Conservation (phyloP, 1,140 invertebrate species). For the Oscheius sp. region DNA sequence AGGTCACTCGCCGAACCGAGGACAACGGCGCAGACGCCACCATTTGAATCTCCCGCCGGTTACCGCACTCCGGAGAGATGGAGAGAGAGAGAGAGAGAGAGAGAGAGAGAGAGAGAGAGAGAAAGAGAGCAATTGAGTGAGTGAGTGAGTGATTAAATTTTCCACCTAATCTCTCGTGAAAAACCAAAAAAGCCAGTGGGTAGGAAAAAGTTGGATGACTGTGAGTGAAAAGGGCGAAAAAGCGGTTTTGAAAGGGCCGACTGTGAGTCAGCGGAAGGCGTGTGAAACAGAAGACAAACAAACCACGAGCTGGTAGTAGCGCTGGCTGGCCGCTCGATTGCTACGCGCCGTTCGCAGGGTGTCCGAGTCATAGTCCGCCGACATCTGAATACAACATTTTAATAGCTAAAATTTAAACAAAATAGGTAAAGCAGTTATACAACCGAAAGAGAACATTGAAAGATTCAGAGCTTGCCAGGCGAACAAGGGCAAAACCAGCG, state of each 20-base stretch:
- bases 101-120: neutral
- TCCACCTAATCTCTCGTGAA: neutral
- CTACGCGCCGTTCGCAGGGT: constrained; percentile 5
- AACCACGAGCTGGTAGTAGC: constrained; percentile 19
- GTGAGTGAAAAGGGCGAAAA: neutral
- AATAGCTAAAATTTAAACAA: neutral
- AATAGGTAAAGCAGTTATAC: neutral
- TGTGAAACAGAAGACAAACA: neutral
- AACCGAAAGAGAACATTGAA: no score
- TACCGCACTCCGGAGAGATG: no score
- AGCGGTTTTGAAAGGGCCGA: neutral
- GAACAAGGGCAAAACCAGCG: no score
- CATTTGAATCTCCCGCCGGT: no score
- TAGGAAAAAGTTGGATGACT: neutral
- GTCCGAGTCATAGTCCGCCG: constrained; percentile 24
- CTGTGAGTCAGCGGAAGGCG: neutral
- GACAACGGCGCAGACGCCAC: no score
- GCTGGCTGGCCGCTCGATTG: constrained; percentile 20
- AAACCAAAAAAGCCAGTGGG: neutral
- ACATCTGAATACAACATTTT: neutral
- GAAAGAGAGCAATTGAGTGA: neutral
- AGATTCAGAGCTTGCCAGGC: no score
- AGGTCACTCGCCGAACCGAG: no score
- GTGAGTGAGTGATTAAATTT: neutral
- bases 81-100: no score